Base-by-base conservation (phyloP, 2,888 invertebrate genomes). In the Papilio elwesi region DNA sequence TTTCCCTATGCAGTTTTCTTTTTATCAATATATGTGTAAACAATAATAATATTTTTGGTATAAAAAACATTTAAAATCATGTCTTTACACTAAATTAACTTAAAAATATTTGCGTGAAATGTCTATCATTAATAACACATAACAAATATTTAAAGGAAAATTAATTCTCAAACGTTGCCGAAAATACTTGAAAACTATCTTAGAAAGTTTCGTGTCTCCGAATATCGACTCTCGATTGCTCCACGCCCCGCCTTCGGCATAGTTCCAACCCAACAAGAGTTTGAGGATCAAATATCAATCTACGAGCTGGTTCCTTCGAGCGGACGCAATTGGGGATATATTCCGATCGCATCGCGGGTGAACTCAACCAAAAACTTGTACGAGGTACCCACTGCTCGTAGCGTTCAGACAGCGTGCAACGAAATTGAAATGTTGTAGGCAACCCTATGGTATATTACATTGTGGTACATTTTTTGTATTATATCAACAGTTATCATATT, bases 261-360 rank as follows among this genome's bases (percentile, higher is more conserved):
- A 72, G 68, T 72, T 72, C 72, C 63, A 68, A 36, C 63, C 78
- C 80, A 78, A 78, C 82, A 81, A 77, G 83, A 85, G 82, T 82
- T 81, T 79, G 81, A 82, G 90, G 91, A 92, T 92, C 92, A 91
- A 91, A 92, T 92, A 91, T 91, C 92, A 92, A 92, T 92, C 91
- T 90, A 81, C 82, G 83, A 74, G 80, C 80, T 82, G 81, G 82
- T 85, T 82, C 84, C 82, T 79, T 85, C 85, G 82, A 85, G 85
- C 85, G 78, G 77, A 80, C 78, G 78, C 78, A 79, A 81, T 82
- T 77, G 80, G 77, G 78, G 77, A 78, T 80, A 78, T 76, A 77
- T 78, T 78, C 76, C 74, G 71, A 74, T 74, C 79, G 77, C 77
- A 73, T 77, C 78, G 77, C 74, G 76, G 77, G 73, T 53, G 64